These are phyloP conservation scores for Loxodonta africana DNA, from an alignment of 2,113 vertebrate species.

Conservation along the genomic window DNA sequence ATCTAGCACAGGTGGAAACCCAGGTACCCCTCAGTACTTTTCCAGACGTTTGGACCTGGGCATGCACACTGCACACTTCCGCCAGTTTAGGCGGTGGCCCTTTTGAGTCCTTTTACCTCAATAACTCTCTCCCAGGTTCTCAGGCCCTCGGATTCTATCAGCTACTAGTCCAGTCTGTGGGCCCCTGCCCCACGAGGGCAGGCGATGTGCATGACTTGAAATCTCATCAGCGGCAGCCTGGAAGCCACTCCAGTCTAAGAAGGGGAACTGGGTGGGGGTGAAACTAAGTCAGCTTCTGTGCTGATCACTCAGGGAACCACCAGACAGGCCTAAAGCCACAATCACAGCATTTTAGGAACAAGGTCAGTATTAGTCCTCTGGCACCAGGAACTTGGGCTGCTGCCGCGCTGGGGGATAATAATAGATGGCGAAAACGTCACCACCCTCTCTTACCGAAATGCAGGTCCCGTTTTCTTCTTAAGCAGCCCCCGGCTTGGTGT, in stretches of 20 bases:
- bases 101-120: neutral
- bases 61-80: neutral
- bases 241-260: neutral
- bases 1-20: neutral
- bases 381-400: neutral
- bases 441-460: neutral
- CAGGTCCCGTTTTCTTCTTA: neutral
- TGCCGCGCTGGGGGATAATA: neutral
- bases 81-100: neutral
- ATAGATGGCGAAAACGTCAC: neutral
- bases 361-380: neutral
- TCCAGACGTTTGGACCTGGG: neutral
- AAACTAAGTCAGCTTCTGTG: neutral
- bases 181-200: neutral
- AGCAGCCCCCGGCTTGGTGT: neutral
- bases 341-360: neutral
- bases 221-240: no score
- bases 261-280: neutral
- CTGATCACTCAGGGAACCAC: neutral
- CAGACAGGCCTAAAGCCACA: neutral
- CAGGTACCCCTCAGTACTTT: neutral
- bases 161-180: neutral
- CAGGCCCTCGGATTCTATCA: neutral
- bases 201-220: neutral
- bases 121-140: neutral